Conservation (phyloP, 2,888 invertebrate genomes). For the Papilio elwesi region DNA sequence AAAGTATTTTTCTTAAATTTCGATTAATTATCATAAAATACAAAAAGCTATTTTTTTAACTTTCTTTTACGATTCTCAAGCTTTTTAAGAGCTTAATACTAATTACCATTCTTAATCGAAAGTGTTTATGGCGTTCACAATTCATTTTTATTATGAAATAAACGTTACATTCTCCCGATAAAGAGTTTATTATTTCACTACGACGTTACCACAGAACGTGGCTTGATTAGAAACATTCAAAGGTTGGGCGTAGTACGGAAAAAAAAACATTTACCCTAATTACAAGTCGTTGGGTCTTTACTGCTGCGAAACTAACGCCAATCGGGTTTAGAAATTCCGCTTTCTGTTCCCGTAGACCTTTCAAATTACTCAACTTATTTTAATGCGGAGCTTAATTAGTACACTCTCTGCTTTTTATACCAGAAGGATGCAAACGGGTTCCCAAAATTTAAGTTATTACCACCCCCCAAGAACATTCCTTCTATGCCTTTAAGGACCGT, state of each 20-base stretch:
- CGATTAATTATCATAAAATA: too few species aligned
- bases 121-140: conserved; percentile 33
- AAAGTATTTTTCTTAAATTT: too few species aligned
- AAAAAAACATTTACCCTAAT: conserved; percentile 34
- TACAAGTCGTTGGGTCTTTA: conserved; percentile 22
- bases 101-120: conserved; percentile 25
- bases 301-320: not conserved
- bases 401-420: too few species aligned
- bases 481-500: too few species aligned
- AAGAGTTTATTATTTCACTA: conserved; percentile 20
- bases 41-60: too few species aligned
- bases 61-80: too few species aligned
- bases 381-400: too few species aligned
- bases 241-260: conserved; percentile 9
- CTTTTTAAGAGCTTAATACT: conserved; percentile 10
- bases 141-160: conserved; percentile 33
- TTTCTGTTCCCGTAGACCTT: too few species aligned
- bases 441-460: too few species aligned
- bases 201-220: conserved; percentile 4
- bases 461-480: too few species aligned
- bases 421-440: too few species aligned
- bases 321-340: not conserved
- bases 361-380: too few species aligned
- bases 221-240: conserved; percentile 34
- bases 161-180: conserved; percentile 23